Evolutionary conservation across 1,140 invertebrate genomes (phyloP).

Genomic region (Arctopsyche grandis): DNA sequence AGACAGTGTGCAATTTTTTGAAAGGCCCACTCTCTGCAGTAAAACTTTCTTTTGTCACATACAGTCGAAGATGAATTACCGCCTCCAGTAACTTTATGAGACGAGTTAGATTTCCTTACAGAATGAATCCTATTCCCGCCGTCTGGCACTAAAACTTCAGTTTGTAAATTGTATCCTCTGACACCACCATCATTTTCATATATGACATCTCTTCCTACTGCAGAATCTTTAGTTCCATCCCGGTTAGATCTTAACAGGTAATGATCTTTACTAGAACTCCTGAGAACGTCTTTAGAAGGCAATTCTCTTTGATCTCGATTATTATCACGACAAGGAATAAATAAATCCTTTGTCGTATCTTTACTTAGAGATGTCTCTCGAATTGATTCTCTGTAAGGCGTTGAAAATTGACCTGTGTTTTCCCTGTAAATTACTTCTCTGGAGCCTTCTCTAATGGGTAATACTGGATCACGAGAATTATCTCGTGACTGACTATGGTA

Average conservation of each 20-base stretch:
- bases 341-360: conserved; percentile 34
- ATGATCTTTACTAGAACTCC: conserved; percentile 20
- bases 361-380: background rate
- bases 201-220: conserved; percentile 45
- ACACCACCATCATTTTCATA: conserved; percentile 53
- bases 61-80: conserved; percentile 55
- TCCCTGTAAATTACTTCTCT: conserved; percentile 40
- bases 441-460: conserved; percentile 34
- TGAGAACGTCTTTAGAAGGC: conserved; percentile 1
- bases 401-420: conserved; percentile 11
- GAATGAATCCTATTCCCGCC: conserved; percentile 58
- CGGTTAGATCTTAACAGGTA: background rate
- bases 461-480: conserved; percentile 55
- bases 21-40: conserved; percentile 90
- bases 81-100: conserved; percentile 58
- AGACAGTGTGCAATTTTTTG: conserved; percentile 92
- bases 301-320: conserved; percentile 15
- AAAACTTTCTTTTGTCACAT: conserved; percentile 61
- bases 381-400: conserved; percentile 30
- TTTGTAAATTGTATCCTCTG: conserved; percentile 43
- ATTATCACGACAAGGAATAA: conserved; percentile 32
- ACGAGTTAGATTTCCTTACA: conserved; percentile 62
- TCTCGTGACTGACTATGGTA: conserved; percentile 58
- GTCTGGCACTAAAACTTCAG: conserved; percentile 51
- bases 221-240: conserved; percentile 47